These are phyloP conservation scores for Pleuronectes platessa DNA, from an alignment of 2,113 vertebrate genomes.

Conservation along the genomic window DNA sequence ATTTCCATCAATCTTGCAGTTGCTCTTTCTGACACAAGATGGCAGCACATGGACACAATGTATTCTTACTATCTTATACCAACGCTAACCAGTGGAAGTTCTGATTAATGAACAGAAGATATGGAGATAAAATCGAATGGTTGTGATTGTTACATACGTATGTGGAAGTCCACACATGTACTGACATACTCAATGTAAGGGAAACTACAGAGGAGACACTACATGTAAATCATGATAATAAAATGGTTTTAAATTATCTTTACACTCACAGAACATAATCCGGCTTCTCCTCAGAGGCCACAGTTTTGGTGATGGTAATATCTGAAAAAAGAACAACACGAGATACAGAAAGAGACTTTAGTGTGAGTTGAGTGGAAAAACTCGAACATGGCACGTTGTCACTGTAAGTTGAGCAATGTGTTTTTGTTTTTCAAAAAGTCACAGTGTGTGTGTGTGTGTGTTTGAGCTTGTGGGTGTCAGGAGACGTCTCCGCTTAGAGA, in stretches of 20 bases:
- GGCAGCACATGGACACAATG: constrained; percentile 38
- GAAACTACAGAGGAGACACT: neutral
- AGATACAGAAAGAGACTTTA: constrained; percentile 21
- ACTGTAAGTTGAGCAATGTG: constrained; percentile 24
- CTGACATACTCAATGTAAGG: neutral
- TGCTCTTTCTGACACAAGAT: constrained; percentile 54
- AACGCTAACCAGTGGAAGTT: neutral
- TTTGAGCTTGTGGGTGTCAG: constrained; percentile 51
- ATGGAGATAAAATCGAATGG: neutral
- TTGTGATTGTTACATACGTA: neutral
- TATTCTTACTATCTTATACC: neutral
- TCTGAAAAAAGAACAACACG: constrained; percentile 55
- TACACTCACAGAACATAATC: constrained; percentile 77
- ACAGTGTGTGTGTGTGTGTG: constrained; percentile 5
- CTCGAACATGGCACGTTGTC: constrained; percentile 1
- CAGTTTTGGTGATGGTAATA: constrained; percentile 61
- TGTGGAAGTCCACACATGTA: neutral
- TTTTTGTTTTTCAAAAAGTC: constrained; percentile 54
- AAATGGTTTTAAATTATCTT: constrained; percentile 14
- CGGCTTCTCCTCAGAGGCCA: constrained; percentile 71
- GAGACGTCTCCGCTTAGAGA: constrained; percentile 67
- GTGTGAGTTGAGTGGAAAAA: neutral
- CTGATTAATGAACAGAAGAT: neutral
- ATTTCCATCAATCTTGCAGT: constrained; percentile 2
- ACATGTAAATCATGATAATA: constrained; percentile 2